phyloP scores from a whole-genome alignment of 2,888 invertebrate species.

The Cantharis flavilabris region DNA sequence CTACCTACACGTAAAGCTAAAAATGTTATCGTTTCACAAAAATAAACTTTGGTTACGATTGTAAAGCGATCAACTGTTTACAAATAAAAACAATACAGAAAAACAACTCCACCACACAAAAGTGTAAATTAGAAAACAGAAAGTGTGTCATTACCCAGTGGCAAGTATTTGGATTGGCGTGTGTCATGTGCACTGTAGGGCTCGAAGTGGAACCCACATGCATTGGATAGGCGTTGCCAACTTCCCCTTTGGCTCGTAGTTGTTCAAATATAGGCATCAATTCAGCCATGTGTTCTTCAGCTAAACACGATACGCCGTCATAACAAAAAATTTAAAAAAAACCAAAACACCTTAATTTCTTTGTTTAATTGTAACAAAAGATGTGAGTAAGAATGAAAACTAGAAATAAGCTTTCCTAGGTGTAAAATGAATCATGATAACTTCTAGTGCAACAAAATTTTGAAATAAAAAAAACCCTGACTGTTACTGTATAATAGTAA shows the following conservation, averaged over 20 bases:
- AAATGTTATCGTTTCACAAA: not conserved
- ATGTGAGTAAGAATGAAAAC: slow-evolving; percentile 5
- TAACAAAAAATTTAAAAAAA: slow-evolving; percentile 34
- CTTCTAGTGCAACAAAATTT: slow-evolving; percentile 12
- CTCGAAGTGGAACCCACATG: slow-evolving; percentile 77
- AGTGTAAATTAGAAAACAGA: slow-evolving; percentile 35
- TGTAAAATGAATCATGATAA: slow-evolving; percentile 13
- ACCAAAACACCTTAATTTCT: not conserved
- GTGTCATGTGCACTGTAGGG: slow-evolving; percentile 66
- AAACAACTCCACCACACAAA: slow-evolving; percentile 43
- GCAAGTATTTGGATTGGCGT: slow-evolving; percentile 64
- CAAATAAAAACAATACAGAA: slow-evolving; percentile 9
- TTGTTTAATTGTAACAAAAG: not conserved
- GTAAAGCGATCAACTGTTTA: slow-evolving; percentile 4
- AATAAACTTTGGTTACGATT: slow-evolving; percentile 14
- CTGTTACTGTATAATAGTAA: not conserved
- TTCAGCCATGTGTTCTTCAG: slow-evolving; percentile 94
- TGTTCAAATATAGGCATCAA: slow-evolving; percentile 95
- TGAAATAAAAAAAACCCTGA: slow-evolving; percentile 22
- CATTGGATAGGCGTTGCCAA: slow-evolving; percentile 89
- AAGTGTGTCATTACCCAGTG: slow-evolving; percentile 69
- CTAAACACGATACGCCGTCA: slow-evolving; percentile 54
- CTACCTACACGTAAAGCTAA: not conserved
- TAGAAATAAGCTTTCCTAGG: slow-evolving; percentile 19
- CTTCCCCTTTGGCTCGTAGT: slow-evolving; percentile 87